These are phyloP conservation scores for Pagrus major DNA, from an alignment of 2,113 vertebrate species.

Conservation along the genomic window DNA sequence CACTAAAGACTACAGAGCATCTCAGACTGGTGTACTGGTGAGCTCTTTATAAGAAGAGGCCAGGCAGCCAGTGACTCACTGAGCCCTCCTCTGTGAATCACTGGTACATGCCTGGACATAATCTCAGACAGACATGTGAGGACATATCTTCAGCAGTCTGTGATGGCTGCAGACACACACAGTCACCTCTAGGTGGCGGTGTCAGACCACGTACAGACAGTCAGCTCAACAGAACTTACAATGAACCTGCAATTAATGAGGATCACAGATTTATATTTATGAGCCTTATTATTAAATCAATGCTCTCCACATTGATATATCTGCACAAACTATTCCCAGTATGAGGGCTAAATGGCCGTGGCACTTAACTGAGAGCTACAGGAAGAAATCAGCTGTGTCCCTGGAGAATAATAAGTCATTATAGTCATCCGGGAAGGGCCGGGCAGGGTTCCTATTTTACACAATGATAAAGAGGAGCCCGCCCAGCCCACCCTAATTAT, in stretches of 20 bases:
- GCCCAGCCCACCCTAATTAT: conserved; percentile 16
- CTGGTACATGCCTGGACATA: conserved; percentile 82
- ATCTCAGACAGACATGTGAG: conserved; percentile 69
- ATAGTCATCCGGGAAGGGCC: conserved; percentile 39
- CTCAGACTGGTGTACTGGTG: not conserved
- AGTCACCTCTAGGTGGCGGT: conserved; percentile 57
- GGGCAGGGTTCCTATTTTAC: conserved; percentile 24
- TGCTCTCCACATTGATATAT: not conserved
- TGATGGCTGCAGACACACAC: not conserved
- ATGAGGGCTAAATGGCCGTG: not conserved
- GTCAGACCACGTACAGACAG: not conserved
- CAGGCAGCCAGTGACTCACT: conserved; percentile 50
- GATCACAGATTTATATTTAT: not conserved
- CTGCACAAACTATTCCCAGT: too few species aligned
- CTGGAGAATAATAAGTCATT: conserved; percentile 29
- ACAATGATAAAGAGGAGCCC: conserved; percentile 29
- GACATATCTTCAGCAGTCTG: conserved; percentile 61
- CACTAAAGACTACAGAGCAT: not conserved
- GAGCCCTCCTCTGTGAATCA: conserved; percentile 37
- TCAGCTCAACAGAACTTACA: not conserved
- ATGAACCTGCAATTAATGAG: not conserved
- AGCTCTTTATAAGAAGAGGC: conserved; percentile 42
- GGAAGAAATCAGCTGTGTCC: conserved; percentile 31
- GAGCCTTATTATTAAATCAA: not conserved
- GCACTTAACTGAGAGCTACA: not conserved